These are phyloP conservation scores for Gymnoscelis rufifasciata DNA, from an alignment of 2,888 invertebrate species.

Conservation along the genomic window DNA sequence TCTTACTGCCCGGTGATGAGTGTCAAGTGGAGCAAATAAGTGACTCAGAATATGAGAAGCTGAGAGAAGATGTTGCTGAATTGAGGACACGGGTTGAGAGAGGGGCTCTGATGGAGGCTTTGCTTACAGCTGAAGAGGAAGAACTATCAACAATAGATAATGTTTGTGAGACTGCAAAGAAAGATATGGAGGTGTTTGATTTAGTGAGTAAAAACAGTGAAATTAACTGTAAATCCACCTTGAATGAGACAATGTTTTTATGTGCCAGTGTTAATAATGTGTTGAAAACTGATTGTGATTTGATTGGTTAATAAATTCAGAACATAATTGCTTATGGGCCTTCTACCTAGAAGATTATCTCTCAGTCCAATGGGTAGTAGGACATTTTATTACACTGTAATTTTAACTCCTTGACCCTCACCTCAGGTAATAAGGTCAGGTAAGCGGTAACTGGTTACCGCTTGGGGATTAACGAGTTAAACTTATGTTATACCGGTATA, in stretches of 20 bases:
- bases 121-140: slow-evolving; percentile 59
- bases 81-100: slow-evolving; percentile 58
- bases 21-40: slow-evolving; percentile 54
- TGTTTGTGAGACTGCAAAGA: slow-evolving; percentile 61
- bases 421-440: no score
- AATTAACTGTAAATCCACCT: slow-evolving; percentile 41
- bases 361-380: no score
- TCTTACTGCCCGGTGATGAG: slow-evolving; percentile 63
- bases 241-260: slow-evolving; percentile 51
- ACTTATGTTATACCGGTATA: no score
- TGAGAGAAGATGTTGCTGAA: slow-evolving; percentile 56
- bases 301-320: slow-evolving; percentile 19
- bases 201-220: slow-evolving; percentile 48
- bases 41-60: slow-evolving; percentile 53
- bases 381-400: no score
- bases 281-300: slow-evolving; percentile 32
- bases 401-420: no score
- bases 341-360: no score
- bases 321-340: no score
- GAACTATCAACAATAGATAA: slow-evolving; percentile 57
- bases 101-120: slow-evolving; percentile 62
- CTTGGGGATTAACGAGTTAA: no score
- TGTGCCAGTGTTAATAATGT: slow-evolving; percentile 54
- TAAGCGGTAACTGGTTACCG: no score
- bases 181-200: slow-evolving; percentile 63